Conservation (phyloP, 2,113 vertebrate species). For the Coptodon rendalli region DNA sequence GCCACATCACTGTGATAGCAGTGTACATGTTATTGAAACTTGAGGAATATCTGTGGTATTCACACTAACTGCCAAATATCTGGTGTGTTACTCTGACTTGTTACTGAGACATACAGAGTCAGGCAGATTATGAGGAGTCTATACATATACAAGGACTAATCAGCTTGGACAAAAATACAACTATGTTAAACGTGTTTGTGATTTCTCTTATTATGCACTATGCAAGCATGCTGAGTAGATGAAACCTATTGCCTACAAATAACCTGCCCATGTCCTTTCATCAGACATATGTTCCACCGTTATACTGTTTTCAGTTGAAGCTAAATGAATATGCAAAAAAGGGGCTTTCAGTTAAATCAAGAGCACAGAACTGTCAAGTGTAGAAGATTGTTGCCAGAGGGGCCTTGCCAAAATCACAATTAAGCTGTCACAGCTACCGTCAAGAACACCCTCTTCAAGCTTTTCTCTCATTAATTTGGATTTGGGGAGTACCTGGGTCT, state of each 20-base stretch:
- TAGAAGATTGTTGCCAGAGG: conserved; percentile 69
- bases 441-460: conserved; percentile 72
- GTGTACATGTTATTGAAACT: neutral
- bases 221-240: neutral
- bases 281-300: conserved; percentile 8
- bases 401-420: conserved; percentile 70
- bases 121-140: neutral
- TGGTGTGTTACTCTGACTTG: neutral
- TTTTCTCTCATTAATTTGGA: conserved; percentile 75
- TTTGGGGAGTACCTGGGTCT: conserved; percentile 72
- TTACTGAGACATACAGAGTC: neutral
- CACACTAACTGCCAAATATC: neutral
- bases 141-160: neutral
- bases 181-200: neutral
- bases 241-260: neutral
- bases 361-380: conserved; percentile 59
- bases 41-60: neutral
- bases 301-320: conserved; percentile 3
- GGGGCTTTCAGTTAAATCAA: conserved; percentile 57
- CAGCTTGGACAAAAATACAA: neutral
- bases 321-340: conserved; percentile 64
- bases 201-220: neutral
- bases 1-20: neutral
- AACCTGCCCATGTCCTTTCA: neutral
- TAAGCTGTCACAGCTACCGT: conserved; percentile 71